Evolutionary conservation across 1,140 invertebrate species (phyloP).

Genomic region (Melitaea cinxia): DNA sequence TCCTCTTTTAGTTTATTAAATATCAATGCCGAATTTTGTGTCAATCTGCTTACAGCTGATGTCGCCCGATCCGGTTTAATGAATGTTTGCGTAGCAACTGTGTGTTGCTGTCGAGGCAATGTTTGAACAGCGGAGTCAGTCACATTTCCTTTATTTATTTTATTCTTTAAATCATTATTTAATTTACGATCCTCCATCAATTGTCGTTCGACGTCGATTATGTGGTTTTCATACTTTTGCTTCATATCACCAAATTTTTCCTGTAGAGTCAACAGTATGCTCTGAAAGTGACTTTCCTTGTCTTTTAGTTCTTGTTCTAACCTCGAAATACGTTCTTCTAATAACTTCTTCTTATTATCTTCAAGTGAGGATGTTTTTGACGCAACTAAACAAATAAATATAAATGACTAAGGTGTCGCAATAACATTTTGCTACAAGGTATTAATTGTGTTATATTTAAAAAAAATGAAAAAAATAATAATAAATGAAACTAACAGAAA

Average conservation of each 20-base stretch:
- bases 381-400: slow-evolving; percentile 65
- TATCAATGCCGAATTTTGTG: slow-evolving; percentile 81
- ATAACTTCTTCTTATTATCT: slow-evolving; percentile 84
- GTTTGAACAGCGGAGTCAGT: slow-evolving; percentile 62
- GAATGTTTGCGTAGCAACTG: slow-evolving; percentile 63
- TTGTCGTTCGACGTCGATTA: slow-evolving; percentile 87
- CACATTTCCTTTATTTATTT: slow-evolving; percentile 71
- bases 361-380: slow-evolving; percentile 82
- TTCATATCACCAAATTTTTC: slow-evolving; percentile 89
- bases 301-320: slow-evolving; percentile 86
- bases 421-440: too few species aligned
- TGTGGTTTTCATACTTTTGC: slow-evolving; percentile 87
- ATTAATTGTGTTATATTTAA: too few species aligned
- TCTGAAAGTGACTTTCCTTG: slow-evolving; percentile 86
- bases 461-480: not conserved
- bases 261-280: slow-evolving; percentile 86
- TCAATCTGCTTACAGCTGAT: slow-evolving; percentile 75
- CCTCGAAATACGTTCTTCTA: slow-evolving; percentile 86
- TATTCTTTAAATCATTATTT: slow-evolving; percentile 82
- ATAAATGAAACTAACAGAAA: not conserved
- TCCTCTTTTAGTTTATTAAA: slow-evolving; percentile 86
- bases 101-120: slow-evolving; percentile 39
- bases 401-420: slow-evolving; percentile 3
- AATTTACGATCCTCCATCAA: slow-evolving; percentile 83
- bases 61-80: slow-evolving; percentile 61